phyloP scores from a whole-genome alignment of 2,113 vertebrate genomes.

The Scophthalmus maximus region DNA sequence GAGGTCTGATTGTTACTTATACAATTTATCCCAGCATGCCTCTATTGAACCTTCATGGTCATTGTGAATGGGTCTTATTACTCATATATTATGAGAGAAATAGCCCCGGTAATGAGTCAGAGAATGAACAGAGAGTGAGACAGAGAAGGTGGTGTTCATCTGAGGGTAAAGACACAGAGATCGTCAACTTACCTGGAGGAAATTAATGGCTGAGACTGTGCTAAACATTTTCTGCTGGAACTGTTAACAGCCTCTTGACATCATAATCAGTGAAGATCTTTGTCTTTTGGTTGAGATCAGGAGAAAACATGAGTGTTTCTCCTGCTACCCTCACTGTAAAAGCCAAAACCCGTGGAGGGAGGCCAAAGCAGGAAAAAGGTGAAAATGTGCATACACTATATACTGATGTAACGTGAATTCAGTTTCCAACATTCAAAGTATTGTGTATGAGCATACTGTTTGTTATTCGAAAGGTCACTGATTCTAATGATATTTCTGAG shows the following conservation, averaged over 20 bases:
- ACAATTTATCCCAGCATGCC: constrained; percentile 1
- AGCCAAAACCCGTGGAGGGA: background rate
- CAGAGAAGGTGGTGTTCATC: constrained; percentile 2
- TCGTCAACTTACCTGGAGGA: constrained; percentile 11
- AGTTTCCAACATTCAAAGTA: constrained; percentile 12
- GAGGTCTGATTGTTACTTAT: background rate
- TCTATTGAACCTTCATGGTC: constrained; percentile 9
- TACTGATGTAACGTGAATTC: constrained; percentile 16
- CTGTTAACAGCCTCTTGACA: constrained; percentile 33
- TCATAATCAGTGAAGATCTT: constrained; percentile 11
- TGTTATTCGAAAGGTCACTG: constrained; percentile 73
- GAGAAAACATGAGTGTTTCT: background rate
- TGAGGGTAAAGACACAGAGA: constrained; percentile 20
- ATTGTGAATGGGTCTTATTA: constrained; percentile 5
- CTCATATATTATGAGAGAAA: constrained; percentile 4
- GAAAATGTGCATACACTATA: background rate
- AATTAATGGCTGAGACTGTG: constrained; percentile 31
- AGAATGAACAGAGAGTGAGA: constrained; percentile 10
- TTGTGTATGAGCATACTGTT: constrained; percentile 48
- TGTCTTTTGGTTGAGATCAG: background rate
- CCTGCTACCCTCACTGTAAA: background rate
- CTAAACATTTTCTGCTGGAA: too few species aligned
- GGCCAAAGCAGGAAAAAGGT: background rate
- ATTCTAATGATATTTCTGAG: constrained; percentile 72
- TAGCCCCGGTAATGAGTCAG: background rate